Conservation (phyloP, 2,113 vertebrate species). For the Tiliqua scincoides region DNA sequence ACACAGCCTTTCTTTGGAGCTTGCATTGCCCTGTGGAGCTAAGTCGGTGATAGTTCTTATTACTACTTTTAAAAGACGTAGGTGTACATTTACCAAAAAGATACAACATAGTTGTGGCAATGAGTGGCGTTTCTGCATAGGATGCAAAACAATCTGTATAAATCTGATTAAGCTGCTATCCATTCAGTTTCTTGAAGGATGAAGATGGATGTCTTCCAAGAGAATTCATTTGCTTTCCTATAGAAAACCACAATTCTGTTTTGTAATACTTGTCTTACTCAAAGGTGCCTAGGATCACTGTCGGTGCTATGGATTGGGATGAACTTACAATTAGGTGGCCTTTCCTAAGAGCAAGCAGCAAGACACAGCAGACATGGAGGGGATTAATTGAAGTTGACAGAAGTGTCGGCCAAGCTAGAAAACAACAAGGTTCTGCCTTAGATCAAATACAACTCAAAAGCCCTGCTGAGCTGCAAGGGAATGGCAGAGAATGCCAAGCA, state of each 20-base stretch:
- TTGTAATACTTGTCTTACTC: background rate
- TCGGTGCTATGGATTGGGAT: background rate
- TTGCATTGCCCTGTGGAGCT: no score
- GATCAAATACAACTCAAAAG: no score
- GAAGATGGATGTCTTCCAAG: background rate
- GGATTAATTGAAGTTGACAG: background rate
- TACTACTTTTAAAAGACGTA: background rate
- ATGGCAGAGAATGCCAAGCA: background rate
- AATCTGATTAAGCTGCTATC: background rate
- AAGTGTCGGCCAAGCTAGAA: background rate
- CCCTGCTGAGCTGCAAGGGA: background rate
- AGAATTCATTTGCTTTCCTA: background rate
- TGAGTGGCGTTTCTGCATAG: background rate
- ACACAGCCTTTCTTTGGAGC: background rate
- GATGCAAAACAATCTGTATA: background rate
- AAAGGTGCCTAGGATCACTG: background rate
- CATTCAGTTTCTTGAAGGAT: background rate
- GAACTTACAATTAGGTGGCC: background rate
- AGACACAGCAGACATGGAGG: background rate
- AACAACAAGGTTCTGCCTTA: background rate
- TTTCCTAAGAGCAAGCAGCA: background rate
- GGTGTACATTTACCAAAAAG: background rate
- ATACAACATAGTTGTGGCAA: background rate
- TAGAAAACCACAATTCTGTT: background rate
- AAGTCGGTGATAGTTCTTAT: background rate